phyloP scores from a whole-genome alignment of 2,113 vertebrate genomes.

The Dunckerocampus dactyliophorus region DNA sequence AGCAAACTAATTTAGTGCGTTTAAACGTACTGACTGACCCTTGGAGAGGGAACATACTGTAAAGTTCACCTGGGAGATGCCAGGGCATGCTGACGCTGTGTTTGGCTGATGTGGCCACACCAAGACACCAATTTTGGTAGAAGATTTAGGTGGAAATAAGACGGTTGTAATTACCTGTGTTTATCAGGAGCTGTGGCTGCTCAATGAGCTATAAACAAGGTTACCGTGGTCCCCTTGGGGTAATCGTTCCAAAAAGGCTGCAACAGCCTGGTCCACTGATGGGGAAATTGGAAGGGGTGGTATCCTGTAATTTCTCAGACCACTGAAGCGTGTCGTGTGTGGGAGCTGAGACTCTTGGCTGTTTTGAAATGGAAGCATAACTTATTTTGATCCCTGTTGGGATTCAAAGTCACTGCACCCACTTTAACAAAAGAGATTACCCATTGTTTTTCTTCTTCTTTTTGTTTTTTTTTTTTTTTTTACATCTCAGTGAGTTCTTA shows the following conservation, averaged over 20 bases:
- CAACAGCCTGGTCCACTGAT: constrained; percentile 57
- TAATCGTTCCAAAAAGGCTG: constrained; percentile 64
- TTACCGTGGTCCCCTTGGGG: constrained; percentile 60
- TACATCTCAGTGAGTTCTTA: constrained; percentile 18
- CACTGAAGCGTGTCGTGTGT: constrained; percentile 61
- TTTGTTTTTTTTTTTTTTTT: background rate
- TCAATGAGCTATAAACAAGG: constrained; percentile 70
- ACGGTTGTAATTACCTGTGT: constrained; percentile 60
- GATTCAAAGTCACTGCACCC: constrained; percentile 53
- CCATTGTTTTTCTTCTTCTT: constrained; percentile 16
- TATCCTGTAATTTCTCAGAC: constrained; percentile 69
- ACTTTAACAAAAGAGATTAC: constrained; percentile 21
- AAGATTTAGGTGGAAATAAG: constrained; percentile 57
- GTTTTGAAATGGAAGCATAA: constrained; percentile 64
- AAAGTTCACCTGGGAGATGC: too few species aligned
- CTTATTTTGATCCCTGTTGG: constrained; percentile 58
- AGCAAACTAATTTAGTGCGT: too few species aligned
- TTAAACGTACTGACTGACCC: too few species aligned
- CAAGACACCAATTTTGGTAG: constrained; percentile 15
- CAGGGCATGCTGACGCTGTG: too few species aligned
- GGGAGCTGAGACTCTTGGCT: constrained; percentile 47
- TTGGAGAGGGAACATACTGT: too few species aligned
- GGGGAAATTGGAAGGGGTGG: constrained; percentile 63
- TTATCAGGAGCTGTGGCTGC: constrained; percentile 59
- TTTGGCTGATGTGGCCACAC: too few species aligned